Conservation (phyloP, 2,888 invertebrate genomes). For the Oscheius sp. region DNA sequence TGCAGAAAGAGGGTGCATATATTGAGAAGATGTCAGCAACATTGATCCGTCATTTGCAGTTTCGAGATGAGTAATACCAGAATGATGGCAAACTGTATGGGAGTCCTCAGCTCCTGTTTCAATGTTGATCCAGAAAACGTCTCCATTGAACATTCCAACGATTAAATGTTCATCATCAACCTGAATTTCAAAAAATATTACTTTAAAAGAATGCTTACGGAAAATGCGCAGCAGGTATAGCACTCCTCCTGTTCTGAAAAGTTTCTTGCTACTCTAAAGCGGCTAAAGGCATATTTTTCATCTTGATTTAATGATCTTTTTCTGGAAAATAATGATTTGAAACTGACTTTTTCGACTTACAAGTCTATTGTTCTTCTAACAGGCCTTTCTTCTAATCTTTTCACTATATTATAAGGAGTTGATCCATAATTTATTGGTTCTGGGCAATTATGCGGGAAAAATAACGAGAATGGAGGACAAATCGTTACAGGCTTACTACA, state of each 20-base stretch:
- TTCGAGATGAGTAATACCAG: constrained; percentile 81
- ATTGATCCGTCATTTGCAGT: constrained; percentile 78
- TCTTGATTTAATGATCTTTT: constrained; percentile 80
- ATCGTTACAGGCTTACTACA: constrained; percentile 97
- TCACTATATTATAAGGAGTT: constrained; percentile 46
- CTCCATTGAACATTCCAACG: constrained; percentile 89
- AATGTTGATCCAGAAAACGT: constrained; percentile 86
- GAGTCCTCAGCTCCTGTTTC: constrained; percentile 83
- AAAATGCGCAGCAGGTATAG: constrained; percentile 76
- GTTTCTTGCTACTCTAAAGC: constrained; percentile 77
- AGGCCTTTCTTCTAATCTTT: constrained; percentile 70
- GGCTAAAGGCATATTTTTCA: constrained; percentile 83
- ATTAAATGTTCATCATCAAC: constrained; percentile 79
- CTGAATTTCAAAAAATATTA: constrained; percentile 65
- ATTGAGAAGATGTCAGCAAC: constrained; percentile 85
- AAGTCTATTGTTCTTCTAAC: constrained; percentile 10
- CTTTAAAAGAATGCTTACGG: too few species aligned
- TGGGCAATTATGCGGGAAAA: constrained; percentile 93
- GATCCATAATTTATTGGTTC: constrained; percentile 77
- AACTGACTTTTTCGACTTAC: constrained; percentile 30
- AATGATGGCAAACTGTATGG: constrained; percentile 84
- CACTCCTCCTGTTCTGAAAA: constrained; percentile 79
- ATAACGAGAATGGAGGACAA: constrained; percentile 93
- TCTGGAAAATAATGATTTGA: constrained; percentile 66
- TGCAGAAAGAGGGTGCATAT: constrained; percentile 84